Evolutionary conservation across 2,888 invertebrate genomes (phyloP).

Genomic region (Hirtodrosophila histrioides): DNA sequence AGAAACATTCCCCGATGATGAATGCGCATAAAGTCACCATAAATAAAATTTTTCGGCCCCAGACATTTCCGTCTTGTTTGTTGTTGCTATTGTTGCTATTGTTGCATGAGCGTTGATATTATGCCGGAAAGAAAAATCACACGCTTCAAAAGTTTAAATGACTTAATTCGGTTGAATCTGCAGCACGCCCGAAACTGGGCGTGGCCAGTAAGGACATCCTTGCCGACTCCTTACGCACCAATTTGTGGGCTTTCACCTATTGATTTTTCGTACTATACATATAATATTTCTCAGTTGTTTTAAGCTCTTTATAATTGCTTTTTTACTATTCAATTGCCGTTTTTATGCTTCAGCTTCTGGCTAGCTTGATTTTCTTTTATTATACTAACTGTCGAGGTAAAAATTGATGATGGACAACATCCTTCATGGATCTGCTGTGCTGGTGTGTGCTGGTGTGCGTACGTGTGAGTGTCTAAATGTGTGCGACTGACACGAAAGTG

Average conservation of each 20-base stretch:
- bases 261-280: conserved; percentile 24
- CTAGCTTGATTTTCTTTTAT: not conserved
- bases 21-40: conserved; percentile 74
- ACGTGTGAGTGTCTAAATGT: conserved; percentile 23
- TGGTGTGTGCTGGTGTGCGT: conserved; percentile 13
- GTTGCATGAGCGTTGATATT: conserved; percentile 53
- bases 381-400: conserved; percentile 18
- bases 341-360: conserved; percentile 4
- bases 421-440: conserved; percentile 28
- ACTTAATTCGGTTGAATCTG: conserved; percentile 69
- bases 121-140: conserved; percentile 72
- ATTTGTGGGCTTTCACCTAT: conserved; percentile 41
- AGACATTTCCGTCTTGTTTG: conserved; percentile 51
- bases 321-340: conserved; percentile 19
- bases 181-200: conserved; percentile 26
- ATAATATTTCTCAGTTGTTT: conserved; percentile 10
- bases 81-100: conserved; percentile 32
- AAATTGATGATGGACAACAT: conserved; percentile 53
- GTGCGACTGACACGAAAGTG: conserved; percentile 45
- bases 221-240: conserved; percentile 5
- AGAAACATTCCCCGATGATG: conserved; percentile 59
- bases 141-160: conserved; percentile 75
- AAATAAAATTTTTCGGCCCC: conserved; percentile 61
- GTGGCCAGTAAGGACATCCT: conserved; percentile 14
- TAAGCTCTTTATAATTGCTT: conserved; percentile 39